Conservation (phyloP, 2,113 vertebrate genomes). For the Heloderma charlesbogerti region DNA sequence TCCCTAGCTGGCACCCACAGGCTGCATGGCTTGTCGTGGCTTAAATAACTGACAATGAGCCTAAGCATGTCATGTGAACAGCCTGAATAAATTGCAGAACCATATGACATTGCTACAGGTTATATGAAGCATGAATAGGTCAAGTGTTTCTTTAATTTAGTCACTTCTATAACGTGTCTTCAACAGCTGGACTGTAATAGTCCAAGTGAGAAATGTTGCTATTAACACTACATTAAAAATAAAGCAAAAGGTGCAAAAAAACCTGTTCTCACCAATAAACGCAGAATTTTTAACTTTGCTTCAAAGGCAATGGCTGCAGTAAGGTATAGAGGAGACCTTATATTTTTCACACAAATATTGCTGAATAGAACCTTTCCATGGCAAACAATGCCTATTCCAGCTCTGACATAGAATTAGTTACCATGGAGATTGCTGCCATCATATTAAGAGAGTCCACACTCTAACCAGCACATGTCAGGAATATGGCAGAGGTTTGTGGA, state of each 20-base stretch:
- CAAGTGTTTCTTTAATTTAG: conserved; percentile 20
- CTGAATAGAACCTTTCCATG: background rate
- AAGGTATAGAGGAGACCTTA: background rate
- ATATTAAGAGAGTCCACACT: background rate
- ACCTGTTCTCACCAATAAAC: background rate
- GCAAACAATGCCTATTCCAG: background rate
- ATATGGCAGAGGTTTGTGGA: background rate
- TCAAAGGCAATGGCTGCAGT: background rate
- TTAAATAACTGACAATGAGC: too few relatives aligned
- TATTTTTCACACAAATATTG: background rate
- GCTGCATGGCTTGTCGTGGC: too few relatives aligned
- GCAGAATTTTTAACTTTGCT: background rate
- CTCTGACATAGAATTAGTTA: background rate
- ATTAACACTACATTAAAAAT: conserved; percentile 42
- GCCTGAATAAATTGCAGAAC: background rate
- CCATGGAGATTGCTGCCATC: background rate
- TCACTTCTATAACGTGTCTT: conserved; percentile 25
- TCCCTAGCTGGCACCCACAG: too few relatives aligned
- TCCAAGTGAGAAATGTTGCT: conserved; percentile 25
- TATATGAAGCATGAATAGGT: conserved; percentile 29
- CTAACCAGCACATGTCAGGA: background rate
- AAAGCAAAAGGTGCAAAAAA: conserved; percentile 45
- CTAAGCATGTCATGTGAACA: background rate
- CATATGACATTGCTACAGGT: background rate
- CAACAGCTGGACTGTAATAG: conserved; percentile 48